These are phyloP conservation scores for Bucorvus abyssinicus DNA, from an alignment of 2,797 vertebrate genomes.

Conservation along the genomic window DNA sequence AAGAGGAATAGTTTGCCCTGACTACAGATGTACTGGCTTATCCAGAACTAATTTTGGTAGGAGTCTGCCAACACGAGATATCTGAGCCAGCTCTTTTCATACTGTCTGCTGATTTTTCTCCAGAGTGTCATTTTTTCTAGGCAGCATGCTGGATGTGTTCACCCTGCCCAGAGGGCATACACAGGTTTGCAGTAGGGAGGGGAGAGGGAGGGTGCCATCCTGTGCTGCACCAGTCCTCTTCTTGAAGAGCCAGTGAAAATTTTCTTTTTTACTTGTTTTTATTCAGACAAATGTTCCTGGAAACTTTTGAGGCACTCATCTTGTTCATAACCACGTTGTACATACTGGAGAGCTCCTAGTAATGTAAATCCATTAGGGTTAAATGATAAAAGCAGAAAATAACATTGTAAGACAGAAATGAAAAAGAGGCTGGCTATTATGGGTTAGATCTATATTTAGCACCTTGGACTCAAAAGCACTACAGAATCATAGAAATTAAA, in stretches of 20 bases:
- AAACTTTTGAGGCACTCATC: background rate
- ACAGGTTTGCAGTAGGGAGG: background rate
- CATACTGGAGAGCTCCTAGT: background rate
- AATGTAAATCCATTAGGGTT: slow-evolving; percentile 51
- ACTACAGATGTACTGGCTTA: slow-evolving; percentile 40
- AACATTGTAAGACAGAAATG: background rate
- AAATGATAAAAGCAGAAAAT: slow-evolving; percentile 59
- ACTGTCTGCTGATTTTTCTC: slow-evolving; percentile 39
- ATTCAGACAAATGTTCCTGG: background rate
- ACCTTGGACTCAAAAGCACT: slow-evolving; percentile 29
- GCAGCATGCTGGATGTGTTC: background rate
- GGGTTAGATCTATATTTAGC: slow-evolving; percentile 54
- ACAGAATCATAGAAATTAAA: slow-evolving; percentile 9
- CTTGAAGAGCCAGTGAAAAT: background rate
- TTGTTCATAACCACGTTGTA: background rate
- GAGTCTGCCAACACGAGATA: slow-evolving; percentile 26
- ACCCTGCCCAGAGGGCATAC: background rate
- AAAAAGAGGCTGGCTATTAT: slow-evolving; percentile 25
- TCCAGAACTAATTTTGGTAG: slow-evolving; percentile 45
- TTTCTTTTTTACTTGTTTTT: background rate
- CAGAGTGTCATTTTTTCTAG: slow-evolving; percentile 8
- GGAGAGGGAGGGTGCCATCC: background rate
- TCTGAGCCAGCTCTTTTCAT: slow-evolving; percentile 38
- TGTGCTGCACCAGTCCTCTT: background rate
- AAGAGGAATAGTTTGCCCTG: slow-evolving; percentile 22